Percentiles rank a stretch among this genome's conserved stretches.
Evolutionary conservation across 2,888 invertebrate species (phyloP).

Genomic region (Zhuqinia jingwanae): DNA sequence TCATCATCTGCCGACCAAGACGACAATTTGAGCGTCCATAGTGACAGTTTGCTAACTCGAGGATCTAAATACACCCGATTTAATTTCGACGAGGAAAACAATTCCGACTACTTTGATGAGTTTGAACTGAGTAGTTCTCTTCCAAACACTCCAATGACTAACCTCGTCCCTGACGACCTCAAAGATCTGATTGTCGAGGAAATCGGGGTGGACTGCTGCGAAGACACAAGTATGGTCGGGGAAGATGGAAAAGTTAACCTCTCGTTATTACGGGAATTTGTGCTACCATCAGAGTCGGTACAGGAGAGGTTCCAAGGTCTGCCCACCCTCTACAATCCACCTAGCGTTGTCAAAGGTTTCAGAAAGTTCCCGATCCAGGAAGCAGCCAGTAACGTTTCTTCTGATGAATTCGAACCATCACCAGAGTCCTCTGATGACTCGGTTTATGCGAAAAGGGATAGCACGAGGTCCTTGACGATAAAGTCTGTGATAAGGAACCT

Average conservation of each 20-base stretch:
- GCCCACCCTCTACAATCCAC: conserved; percentile 62
- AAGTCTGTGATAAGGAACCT: conserved; percentile 4
- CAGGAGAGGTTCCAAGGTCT: conserved; percentile 55
- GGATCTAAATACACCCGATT: background rate
- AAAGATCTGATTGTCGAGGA: conserved; percentile 69
- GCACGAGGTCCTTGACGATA: background rate
- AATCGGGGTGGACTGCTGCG: conserved; percentile 74
- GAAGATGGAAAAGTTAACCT: conserved; percentile 2
- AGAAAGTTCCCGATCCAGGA: conserved; percentile 22
- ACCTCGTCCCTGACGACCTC: background rate
- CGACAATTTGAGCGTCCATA: background rate
- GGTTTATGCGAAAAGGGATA: background rate
- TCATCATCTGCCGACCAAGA: background rate
- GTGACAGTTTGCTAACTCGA: background rate
- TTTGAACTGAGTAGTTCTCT: background rate
- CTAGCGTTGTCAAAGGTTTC: conserved; percentile 15
- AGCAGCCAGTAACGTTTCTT: conserved; percentile 8
- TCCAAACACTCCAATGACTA: background rate
- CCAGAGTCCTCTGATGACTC: background rate
- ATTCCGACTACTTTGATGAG: conserved; percentile 37
- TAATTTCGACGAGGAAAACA: conserved; percentile 48
- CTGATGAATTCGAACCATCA: background rate
- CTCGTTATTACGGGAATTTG: conserved; percentile 43
- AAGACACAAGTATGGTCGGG: conserved; percentile 14
- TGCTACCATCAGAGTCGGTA: conserved; percentile 59